Conservation (phyloP, 2,888 invertebrate species). For the Chloromyia formosa region DNA sequence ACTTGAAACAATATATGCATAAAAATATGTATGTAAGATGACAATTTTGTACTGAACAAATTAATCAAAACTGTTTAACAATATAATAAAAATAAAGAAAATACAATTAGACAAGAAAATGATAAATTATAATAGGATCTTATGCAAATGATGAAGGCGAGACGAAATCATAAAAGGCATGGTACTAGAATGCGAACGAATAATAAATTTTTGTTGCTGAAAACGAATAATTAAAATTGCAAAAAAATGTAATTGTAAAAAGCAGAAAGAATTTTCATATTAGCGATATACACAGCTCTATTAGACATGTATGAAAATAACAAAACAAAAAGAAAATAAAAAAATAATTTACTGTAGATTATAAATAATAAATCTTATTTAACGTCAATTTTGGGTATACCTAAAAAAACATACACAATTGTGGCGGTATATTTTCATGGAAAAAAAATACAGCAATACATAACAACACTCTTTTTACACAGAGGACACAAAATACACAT, state of each 20-base stretch:
- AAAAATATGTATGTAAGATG: conserved; percentile 42
- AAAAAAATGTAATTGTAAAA: not conserved
- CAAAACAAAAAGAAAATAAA: too few relatives aligned
- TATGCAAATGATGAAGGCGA: conserved; percentile 43
- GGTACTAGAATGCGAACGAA: too few relatives aligned
- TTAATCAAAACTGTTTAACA: conserved; percentile 47
- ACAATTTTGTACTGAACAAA: conserved; percentile 48
- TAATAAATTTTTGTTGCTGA: conserved; percentile 11
- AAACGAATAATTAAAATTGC: not conserved
- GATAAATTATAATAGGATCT: conserved; percentile 44
- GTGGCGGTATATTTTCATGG: not conserved
- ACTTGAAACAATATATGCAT: too few relatives aligned
- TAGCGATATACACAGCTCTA: conserved; percentile 4
- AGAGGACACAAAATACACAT: not conserved
- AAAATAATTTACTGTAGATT: conserved; percentile 17
- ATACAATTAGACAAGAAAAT: not conserved
- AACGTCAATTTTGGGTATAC: conserved; percentile 48
- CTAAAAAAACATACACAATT: conserved; percentile 38
- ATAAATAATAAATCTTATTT: conserved; percentile 30
- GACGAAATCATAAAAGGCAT: not conserved
- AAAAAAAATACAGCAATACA: conserved; percentile 6
- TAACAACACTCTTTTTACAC: not conserved
- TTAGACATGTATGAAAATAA: not conserved
- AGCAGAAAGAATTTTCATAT: too few relatives aligned
- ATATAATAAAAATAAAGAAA: conserved; percentile 20